phyloP scores from a whole-genome alignment of 2,797 vertebrate genomes.

The Octomys mimax region DNA sequence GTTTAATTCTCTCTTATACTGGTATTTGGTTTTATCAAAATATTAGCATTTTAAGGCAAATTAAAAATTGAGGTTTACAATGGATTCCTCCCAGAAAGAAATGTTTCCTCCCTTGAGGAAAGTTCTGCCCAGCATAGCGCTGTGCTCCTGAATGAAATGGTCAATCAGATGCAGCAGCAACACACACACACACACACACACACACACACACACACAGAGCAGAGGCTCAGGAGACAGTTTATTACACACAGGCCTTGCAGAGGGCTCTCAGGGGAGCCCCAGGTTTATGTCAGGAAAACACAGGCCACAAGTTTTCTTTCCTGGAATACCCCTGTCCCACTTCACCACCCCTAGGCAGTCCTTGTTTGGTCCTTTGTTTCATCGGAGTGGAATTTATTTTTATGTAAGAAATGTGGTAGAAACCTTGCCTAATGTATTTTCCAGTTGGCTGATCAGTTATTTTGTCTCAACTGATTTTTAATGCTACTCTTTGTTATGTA shows the following conservation, averaged over 20 bases:
- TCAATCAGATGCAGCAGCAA: background rate
- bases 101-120: background rate
- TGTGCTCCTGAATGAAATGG: background rate
- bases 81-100: background rate
- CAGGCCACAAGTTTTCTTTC: background rate
- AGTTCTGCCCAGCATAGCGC: background rate
- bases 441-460: background rate
- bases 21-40: constrained; percentile 11
- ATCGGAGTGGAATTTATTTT: background rate
- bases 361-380: background rate
- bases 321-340: background rate
- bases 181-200: too few relatives aligned
- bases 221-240: background rate
- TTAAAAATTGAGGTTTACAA: background rate
- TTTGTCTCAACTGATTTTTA: background rate
- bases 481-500: background rate
- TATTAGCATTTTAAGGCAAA: background rate
- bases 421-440: background rate
- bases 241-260: background rate
- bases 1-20: background rate
- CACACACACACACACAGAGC: too few relatives aligned
- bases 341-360: background rate
- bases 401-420: background rate
- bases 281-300: background rate
- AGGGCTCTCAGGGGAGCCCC: background rate